Base-by-base conservation (phyloP, 1,140 invertebrate species). In the Belonocnema kinseyi region DNA sequence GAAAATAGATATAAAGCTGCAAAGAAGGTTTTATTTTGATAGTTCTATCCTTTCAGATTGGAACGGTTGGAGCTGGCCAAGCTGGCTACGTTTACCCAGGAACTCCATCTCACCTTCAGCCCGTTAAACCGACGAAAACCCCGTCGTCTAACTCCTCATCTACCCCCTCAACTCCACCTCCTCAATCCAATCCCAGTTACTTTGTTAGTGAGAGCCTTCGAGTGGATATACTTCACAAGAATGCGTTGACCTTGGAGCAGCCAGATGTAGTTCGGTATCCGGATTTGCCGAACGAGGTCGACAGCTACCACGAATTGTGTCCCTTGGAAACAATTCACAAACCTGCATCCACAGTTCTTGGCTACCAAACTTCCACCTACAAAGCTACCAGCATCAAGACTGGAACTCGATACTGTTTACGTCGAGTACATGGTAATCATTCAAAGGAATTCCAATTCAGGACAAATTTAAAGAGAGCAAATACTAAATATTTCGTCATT, bases 311-410 rank as follows among this genome's bases (percentile, higher is more conserved):
- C 77, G 96, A 98, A 72, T 87, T 99, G 26, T 95, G 95, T 85
- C 97, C 97, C 0, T 88, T 99, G 72, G 97, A 99, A 90, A 87
- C 90, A 51, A 87, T 93, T 50, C 92, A 93, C 76, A 92, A 95
- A 93, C 85, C 90, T 52, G 85, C 87, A 26, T 93, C 96, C 88
- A 88, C 94, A 81, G 87, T 94, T 87, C 87, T 96, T 89, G 94
- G 95, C 19, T 96, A 96, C 87, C 94, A 95, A 82, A 96, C 95
- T 58, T 96, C 96, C n/a, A 96, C 96, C 61, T 99, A 97, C 91
- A 97, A 98, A 92, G 98, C 97, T 73, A 95, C 96, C 56, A 96
- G 97, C 92, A 94, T 96, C 4, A 97, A 97, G 92, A 98, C 94
- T 83, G 97, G 97, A 16, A 93, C 95, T 12, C 93, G 95, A 76